Conservation (phyloP, 2,888 invertebrate species). For the Nemotelus nigrinus region DNA sequence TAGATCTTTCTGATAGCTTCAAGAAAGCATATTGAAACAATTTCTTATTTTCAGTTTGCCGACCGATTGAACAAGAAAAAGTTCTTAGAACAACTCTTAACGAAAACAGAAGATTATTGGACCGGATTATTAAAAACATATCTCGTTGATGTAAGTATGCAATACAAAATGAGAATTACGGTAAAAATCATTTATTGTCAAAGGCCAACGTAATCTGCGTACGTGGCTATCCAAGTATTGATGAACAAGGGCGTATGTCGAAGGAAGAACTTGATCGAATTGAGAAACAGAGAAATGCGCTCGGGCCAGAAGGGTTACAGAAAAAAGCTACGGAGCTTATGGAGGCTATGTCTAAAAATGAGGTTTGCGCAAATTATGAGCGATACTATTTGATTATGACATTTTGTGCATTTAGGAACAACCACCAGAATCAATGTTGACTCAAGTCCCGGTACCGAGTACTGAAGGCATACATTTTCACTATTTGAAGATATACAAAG, state of each 20-base stretch:
- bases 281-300: conserved; percentile 70
- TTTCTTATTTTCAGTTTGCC: conserved; percentile 68
- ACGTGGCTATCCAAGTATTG: conserved; percentile 70
- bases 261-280: conserved; percentile 78
- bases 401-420: conserved; percentile 67
- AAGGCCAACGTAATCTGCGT: conserved; percentile 47
- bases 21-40: conserved; percentile 6
- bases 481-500: conserved; percentile 64
- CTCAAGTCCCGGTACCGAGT: conserved; percentile 79
- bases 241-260: conserved; percentile 74
- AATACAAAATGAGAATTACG: background rate
- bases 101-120: conserved; percentile 77
- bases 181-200: background rate
- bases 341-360: conserved; percentile 79
- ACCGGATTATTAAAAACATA: conserved; percentile 73
- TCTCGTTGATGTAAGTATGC: conserved; percentile 53
- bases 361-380: conserved; percentile 65
- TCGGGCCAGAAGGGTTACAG: conserved; percentile 77
- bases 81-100: conserved; percentile 70
- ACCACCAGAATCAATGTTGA: conserved; percentile 77
- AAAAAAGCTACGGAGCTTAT: conserved; percentile 71
- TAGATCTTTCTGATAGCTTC: conserved; percentile 64
- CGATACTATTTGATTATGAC: background rate
- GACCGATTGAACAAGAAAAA: conserved; percentile 75
- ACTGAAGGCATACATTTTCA: conserved; percentile 78